These are phyloP conservation scores for Pachyuromys duprasi DNA, from an alignment of 2,797 vertebrate species.

Conservation along the genomic window DNA sequence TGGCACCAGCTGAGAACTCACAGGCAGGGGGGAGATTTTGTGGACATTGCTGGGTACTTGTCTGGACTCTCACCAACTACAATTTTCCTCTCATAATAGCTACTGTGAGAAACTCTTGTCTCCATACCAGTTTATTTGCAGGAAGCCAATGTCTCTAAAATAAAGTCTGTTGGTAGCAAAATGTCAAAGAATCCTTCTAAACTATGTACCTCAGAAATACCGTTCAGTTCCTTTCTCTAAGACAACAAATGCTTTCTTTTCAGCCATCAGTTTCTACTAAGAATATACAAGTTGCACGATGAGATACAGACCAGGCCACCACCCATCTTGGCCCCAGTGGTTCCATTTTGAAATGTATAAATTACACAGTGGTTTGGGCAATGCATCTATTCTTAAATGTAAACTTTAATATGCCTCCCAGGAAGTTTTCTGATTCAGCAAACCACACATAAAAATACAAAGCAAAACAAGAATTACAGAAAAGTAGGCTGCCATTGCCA, in stretches of 20 bases:
- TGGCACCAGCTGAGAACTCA: neutral
- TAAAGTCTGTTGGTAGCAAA: neutral
- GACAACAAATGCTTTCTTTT: slow-evolving; percentile 4
- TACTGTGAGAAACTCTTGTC: neutral
- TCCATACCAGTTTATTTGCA: neutral
- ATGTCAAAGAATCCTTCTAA: neutral
- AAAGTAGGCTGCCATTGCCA: neutral
- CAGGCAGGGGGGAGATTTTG: neutral
- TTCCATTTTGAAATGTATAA: neutral
- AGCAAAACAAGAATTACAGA: slow-evolving; percentile 54
- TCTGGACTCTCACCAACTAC: no score
- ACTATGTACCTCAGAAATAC: slow-evolving; percentile 19
- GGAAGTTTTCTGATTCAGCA: slow-evolving; percentile 42
- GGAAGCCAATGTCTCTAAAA: neutral
- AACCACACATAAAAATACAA: slow-evolving; percentile 55
- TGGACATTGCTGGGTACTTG: neutral
- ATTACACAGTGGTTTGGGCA: neutral
- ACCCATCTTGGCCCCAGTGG: neutral
- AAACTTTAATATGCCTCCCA: slow-evolving; percentile 21
- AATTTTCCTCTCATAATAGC: neutral
- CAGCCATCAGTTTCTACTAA: neutral
- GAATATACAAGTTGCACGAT: neutral
- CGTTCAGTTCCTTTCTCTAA: neutral
- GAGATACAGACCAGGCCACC: neutral
- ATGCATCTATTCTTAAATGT: neutral